Evolutionary conservation across 2,113 vertebrate species (phyloP).

Genomic region (Lota lota): DNA sequence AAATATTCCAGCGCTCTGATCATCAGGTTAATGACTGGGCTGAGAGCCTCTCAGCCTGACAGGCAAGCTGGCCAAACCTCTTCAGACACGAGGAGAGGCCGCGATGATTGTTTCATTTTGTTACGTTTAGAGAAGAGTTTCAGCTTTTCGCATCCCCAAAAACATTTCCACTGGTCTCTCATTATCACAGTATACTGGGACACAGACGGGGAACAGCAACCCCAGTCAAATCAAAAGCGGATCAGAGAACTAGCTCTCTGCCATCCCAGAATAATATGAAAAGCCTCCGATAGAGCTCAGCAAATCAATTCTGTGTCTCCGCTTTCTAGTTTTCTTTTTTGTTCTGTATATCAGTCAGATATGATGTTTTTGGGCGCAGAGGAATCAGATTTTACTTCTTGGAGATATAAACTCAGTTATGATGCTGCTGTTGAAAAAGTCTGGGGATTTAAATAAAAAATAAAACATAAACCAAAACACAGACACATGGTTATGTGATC

Average conservation of each 20-base stretch:
- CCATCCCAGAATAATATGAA: slow-evolving; percentile 23
- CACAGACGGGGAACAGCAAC: slow-evolving; percentile 29
- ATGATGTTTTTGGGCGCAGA: slow-evolving; percentile 40
- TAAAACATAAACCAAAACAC: slow-evolving; percentile 52
- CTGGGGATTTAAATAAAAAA: slow-evolving; percentile 66
- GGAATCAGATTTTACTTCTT: slow-evolving; percentile 36
- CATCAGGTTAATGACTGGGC: slow-evolving; percentile 63
- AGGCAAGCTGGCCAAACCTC: slow-evolving; percentile 44
- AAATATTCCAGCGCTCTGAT: slow-evolving; percentile 72
- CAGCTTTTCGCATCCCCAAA: no score
- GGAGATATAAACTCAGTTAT: slow-evolving; percentile 38
- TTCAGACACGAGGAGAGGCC: slow-evolving; percentile 56
- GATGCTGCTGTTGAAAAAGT: slow-evolving; percentile 52
- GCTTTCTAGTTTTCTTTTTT: slow-evolving; percentile 13
- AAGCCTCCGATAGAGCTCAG: slow-evolving; percentile 39
- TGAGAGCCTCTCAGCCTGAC: slow-evolving; percentile 52
- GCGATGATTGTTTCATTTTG: slow-evolving; percentile 64
- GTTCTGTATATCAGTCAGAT: slow-evolving; percentile 44
- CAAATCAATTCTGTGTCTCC: slow-evolving; percentile 4
- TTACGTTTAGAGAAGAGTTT: background rate
- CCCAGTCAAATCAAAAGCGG: slow-evolving; percentile 26
- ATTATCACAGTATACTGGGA: slow-evolving; percentile 31
- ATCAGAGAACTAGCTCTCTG: slow-evolving; percentile 29
- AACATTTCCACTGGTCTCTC: slow-evolving; percentile 18
- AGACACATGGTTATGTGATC: slow-evolving; percentile 47